Conservation (phyloP, 2,888 invertebrate species). For the Mythimna lalbum region DNA sequence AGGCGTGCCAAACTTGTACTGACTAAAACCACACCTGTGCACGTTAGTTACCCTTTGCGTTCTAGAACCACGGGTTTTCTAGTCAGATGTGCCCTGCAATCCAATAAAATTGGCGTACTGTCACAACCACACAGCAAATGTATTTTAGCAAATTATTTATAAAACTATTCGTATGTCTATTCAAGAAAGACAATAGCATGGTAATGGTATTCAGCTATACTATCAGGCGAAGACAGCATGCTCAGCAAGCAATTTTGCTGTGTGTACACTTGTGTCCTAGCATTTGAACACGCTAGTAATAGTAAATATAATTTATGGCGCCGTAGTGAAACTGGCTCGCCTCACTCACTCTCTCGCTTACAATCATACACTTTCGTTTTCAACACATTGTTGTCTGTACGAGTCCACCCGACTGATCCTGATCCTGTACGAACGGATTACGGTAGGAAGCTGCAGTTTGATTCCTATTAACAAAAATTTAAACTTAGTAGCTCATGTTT, state of each 20-base stretch:
- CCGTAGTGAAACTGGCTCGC: conserved; percentile 32
- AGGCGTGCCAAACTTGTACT: no score
- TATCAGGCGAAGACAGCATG: neutral
- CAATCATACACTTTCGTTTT: conserved; percentile 43
- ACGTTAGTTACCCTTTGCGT: no score
- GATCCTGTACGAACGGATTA: conserved; percentile 17
- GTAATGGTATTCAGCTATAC: no score
- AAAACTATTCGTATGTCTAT: no score
- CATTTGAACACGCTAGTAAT: conserved; percentile 3
- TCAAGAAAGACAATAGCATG: no score
- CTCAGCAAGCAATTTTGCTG: neutral
- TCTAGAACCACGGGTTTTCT: no score
- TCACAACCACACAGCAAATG: no score
- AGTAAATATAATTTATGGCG: conserved; percentile 28
- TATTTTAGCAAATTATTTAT: no score
- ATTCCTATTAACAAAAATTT: neutral
- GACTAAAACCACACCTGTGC: no score
- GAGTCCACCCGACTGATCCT: conserved; percentile 4
- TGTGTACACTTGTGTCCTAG: conserved; percentile 4
- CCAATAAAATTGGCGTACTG: no score
- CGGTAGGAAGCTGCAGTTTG: neutral
- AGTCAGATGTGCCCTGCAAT: no score
- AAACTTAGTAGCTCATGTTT: neutral
- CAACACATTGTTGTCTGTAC: conserved; percentile 32
- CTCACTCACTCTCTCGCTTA: conserved; percentile 20